Evolutionary conservation across 2,888 invertebrate genomes (phyloP), one percentile per base, ranked within the genome.

Genomic region (Nebria brevicollis): DNA sequence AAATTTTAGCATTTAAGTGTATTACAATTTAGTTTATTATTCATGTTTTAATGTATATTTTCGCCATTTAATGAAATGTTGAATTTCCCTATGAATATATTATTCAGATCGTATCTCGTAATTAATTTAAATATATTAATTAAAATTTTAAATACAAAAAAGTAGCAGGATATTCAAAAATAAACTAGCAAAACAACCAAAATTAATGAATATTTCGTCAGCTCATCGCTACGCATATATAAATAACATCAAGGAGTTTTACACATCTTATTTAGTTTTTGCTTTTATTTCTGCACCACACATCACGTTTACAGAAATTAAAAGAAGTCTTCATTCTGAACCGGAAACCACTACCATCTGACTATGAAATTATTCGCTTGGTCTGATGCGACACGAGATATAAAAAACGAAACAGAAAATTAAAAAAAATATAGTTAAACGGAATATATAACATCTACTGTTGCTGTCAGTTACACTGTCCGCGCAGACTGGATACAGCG

Each of bases 331-430:
- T 77, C 77, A 77, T 77, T 77, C 70, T 54, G 11, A 77, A 77
- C 86, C 83, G 84, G 82, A 85, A 86, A 86, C 86, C 84, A 82
- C 83, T 84, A 85, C 86, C 86, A 85, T 85, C 85, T 84, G 85
- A 85, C 85, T 85, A 86, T 85, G 85, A 86, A 86, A 86, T 86
- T 86, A 85, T 86, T 86, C 85, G 86, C 86, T 84, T 86, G 86
- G 54, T 86, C 84, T 83, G 83, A 77, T 26, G 42, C 72, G 77
- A 43, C 43, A 15, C 54, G 54, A 54, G 54, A 54, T 54, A 54
- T 13, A 54, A 54, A 54, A 54, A 54, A 11, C 4, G 4, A 54
- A 6, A 54, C 13, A 54, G 13, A 54, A 54, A 54, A 54, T 54
- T 20, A 20, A 20, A 20, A 20, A 20, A 54, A 54, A 8, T 1